Conservation (phyloP, 2,888 invertebrate species). For the Corbicula japonica region DNA sequence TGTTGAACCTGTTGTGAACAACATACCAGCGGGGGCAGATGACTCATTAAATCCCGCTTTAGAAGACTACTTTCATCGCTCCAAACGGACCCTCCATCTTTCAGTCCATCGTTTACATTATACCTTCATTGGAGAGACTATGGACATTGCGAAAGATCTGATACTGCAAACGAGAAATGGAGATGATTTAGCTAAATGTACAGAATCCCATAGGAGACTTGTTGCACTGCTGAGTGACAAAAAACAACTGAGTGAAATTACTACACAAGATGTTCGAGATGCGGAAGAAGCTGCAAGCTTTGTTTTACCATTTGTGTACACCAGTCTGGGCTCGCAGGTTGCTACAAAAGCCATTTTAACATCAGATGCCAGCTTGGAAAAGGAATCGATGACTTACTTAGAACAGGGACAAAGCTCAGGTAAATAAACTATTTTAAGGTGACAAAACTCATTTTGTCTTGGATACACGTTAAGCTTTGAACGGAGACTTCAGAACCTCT, state of each 20-base stretch:
- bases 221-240: neutral
- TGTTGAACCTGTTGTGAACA: too few species aligned
- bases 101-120: conserved; percentile 1
- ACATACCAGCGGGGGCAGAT: too few species aligned
- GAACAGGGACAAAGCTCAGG: neutral
- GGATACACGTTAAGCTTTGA: too few species aligned
- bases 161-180: neutral
- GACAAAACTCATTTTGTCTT: too few species aligned
- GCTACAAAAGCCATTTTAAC: neutral
- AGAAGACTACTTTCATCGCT: neutral
- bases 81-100: conserved; percentile 1
- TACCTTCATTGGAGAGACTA: conserved; percentile 2
- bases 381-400: neutral
- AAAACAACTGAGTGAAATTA: neutral
- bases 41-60: too few species aligned
- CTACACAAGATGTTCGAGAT: neutral
- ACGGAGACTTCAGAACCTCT: too few species aligned
- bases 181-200: too few species aligned
- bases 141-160: neutral
- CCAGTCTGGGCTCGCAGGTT: conserved; percentile 5
- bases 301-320: too few species aligned
- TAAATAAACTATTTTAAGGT: neutral
- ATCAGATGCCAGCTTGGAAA: neutral
- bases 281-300: conserved; percentile 1
- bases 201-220: neutral